Conservation (phyloP, 2,797 vertebrate genomes). For the Gouania willdenowi region DNA sequence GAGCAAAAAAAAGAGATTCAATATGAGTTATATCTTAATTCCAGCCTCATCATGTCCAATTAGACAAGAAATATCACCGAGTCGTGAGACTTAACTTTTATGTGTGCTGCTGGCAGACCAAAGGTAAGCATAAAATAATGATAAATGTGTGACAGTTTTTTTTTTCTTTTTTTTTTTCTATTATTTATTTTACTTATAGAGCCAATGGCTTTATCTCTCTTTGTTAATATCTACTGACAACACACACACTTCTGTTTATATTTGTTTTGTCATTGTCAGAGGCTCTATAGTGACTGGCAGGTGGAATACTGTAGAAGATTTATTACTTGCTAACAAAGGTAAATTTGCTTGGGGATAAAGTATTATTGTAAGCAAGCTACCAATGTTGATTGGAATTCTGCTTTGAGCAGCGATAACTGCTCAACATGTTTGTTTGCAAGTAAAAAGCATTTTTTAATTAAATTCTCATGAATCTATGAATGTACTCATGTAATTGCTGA, state of each 20-base stretch:
- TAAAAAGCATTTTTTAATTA: too few species aligned
- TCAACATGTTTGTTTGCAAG: too few species aligned
- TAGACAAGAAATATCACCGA: conserved; percentile 45
- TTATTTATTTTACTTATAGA: conserved; percentile 1
- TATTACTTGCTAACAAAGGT: too few species aligned
- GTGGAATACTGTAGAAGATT: conserved; percentile 2
- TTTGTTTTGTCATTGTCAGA: conserved; percentile 2
- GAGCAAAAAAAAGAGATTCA: conserved; percentile 43
- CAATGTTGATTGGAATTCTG: too few species aligned
- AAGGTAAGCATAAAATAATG: conserved; percentile 24
- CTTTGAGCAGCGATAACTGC: too few species aligned
- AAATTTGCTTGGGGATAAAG: neutral
- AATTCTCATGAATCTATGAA: too few species aligned
- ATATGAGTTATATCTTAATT: conserved; percentile 57
- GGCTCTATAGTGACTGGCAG: conserved; percentile 7
- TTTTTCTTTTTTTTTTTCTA: too few species aligned
- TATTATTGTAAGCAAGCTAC: too few species aligned
- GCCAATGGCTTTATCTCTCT: conserved; percentile 1
- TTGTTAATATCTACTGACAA: neutral
- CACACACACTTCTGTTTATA: conserved; percentile 1
- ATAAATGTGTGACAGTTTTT: conserved; percentile 18
- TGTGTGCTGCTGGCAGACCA: conserved; percentile 10
- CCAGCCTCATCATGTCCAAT: conserved; percentile 57
- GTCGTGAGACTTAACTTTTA: conserved; percentile 25
- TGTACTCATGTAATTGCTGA: too few species aligned